Evolutionary conservation across 2,888 invertebrate genomes (phyloP).

Genomic region (Elysia crispata): DNA sequence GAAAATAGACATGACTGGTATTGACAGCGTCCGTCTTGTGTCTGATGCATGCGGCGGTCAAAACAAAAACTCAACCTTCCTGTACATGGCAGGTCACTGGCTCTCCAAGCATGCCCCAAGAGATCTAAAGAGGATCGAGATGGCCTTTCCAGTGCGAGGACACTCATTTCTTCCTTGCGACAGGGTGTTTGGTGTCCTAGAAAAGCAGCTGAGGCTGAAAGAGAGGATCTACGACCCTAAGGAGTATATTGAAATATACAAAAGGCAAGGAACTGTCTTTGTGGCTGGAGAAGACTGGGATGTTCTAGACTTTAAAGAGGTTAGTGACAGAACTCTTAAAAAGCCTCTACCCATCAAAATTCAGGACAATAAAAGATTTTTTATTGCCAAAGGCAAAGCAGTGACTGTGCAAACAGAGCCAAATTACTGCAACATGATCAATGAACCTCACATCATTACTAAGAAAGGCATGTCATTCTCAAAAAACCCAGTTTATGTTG

Average conservation of each 20-base stretch:
- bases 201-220: neutral
- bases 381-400: neutral
- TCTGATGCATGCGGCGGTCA: slow-evolving; percentile 28
- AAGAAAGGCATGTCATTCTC: too few species aligned
- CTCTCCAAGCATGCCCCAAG: neutral
- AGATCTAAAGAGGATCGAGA: too few species aligned
- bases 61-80: slow-evolving; percentile 15
- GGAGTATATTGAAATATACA: neutral
- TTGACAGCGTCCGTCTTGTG: neutral
- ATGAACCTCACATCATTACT: too few species aligned
- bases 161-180: slow-evolving; percentile 24
- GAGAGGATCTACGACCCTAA: slow-evolving; percentile 14
- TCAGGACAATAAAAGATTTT: slow-evolving; percentile 17
- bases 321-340: neutral
- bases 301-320: neutral
- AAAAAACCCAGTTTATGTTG: too few species aligned
- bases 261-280: too few species aligned
- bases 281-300: neutral
- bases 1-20: neutral
- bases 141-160: neutral
- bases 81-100: neutral
- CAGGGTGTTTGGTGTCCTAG: neutral
- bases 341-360: slow-evolving; percentile 21
- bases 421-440: neutral
- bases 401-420: neutral